Evolutionary conservation across 2,113 vertebrate species (phyloP), one percentile per base, ranked within the genome.

Genomic region (Tamias sibiricus): DNA sequence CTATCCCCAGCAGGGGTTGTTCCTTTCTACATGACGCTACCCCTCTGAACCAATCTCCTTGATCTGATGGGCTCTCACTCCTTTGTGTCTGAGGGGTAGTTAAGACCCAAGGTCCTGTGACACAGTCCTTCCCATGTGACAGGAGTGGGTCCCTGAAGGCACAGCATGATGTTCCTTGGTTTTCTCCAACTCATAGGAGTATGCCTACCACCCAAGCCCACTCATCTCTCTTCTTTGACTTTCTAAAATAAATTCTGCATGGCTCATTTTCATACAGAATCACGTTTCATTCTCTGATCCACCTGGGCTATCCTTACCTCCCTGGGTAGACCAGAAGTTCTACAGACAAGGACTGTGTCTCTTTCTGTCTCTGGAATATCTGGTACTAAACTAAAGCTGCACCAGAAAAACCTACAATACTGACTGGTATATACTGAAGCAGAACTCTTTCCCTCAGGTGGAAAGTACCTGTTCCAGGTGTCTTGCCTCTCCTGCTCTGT

Each of bases 391-490:
- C 26, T 37, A 47, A 88, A 93, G 87, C 42, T 26, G 4, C 17
- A 37, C 8, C 24, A 66, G 35, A 30, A 26, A 26, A 13, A 30
- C 17, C 68, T 71, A 72, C 28, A 68, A 62, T 28, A 16, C 4
- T n/a, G 24, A 62, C 80, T 37, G 22, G 35, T 4, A 7, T 40
- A 54, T 26, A 54, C 7, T 19, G 44, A 47, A 28, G 20, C 42
- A 72, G 83, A 91, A 40, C 1, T 4, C 66, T 30, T 59, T 32
- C 6, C 44, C 76, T 28, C 37, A 7, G 62, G 24, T 2, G 1
- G 32, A 14, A 7, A 47, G 52, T 26, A 1, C 0, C 8, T 12
- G 13, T 13, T 40, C 30, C n/a, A 9, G 5, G 11, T 2, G 20
- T 35, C 40, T 52, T 14, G 12, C 47, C 10, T 44, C 47, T 75